Percentiles rank a stretch among this genome's conserved stretches.
Conservation (phyloP, 2,113 vertebrate species). For the Phylloscopus whistleri region DNA sequence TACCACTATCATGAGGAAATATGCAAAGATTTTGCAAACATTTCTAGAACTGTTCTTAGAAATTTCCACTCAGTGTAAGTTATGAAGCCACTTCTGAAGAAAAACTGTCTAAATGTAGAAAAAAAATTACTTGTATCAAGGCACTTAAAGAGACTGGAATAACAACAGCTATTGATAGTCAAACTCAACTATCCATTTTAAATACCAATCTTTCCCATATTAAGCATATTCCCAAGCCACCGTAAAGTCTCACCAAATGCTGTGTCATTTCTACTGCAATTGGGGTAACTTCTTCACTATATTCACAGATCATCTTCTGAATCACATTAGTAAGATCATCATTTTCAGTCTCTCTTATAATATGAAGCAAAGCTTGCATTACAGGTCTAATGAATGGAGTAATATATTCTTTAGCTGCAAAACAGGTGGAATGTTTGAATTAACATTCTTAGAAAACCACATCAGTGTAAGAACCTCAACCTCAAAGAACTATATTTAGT, state of each 20-base stretch:
- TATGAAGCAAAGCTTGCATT: slow-evolving; percentile 98
- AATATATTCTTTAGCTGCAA: slow-evolving; percentile 96
- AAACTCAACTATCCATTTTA: background rate
- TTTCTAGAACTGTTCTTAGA: background rate
- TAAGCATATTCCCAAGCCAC: background rate
- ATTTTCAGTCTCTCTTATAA: slow-evolving; percentile 97
- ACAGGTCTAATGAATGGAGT: slow-evolving; percentile 95
- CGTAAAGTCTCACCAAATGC: slow-evolving; percentile 85
- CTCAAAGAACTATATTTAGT: background rate
- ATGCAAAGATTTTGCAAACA: background rate
- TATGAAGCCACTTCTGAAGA: background rate
- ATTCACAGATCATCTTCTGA: slow-evolving; percentile 99
- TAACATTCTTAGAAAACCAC: background rate
- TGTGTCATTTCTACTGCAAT: slow-evolving; percentile 99
- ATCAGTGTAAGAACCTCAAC: background rate
- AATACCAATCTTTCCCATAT: background rate
- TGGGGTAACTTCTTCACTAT: slow-evolving; percentile 98
- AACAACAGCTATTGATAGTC: background rate
- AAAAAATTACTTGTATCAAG: background rate
- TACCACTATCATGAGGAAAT: background rate
- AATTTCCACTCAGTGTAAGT: background rate
- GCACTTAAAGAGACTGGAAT: background rate
- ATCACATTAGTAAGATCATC: slow-evolving; percentile 99
- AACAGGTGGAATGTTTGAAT: background rate
- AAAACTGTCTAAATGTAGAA: background rate